Evolutionary conservation across 2,113 vertebrate genomes (phyloP).

Genomic region (Albula glossodonta): DNA sequence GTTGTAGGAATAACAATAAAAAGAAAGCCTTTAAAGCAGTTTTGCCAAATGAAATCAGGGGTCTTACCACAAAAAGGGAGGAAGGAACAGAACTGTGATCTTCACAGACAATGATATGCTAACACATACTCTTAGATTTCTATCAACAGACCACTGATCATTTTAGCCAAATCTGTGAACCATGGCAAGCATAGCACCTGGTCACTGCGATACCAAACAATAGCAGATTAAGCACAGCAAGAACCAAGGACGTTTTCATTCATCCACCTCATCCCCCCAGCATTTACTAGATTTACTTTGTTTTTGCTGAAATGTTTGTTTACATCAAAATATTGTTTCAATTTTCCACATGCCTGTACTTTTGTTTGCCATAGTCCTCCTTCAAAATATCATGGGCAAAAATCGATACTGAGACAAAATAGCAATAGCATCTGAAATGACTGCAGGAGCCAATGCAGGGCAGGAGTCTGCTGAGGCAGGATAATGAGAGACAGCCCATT

Average conservation of each 20-base stretch:
- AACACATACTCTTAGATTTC: too few species aligned
- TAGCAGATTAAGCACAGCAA: background rate
- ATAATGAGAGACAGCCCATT: background rate
- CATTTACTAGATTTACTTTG: background rate
- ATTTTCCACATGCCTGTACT: constrained; percentile 12
- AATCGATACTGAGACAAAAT: background rate
- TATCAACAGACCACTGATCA: too few species aligned
- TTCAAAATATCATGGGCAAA: background rate
- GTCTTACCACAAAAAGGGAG: background rate
- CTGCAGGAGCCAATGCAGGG: background rate
- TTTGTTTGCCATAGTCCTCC: background rate
- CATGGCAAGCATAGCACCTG: too few species aligned
- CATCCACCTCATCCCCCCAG: background rate
- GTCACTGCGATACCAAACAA: too few species aligned
- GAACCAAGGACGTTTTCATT: background rate
- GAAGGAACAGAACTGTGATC: background rate
- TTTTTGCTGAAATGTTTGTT: background rate
- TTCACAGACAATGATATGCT: too few species aligned
- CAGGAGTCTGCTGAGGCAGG: background rate
- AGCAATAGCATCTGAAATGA: background rate
- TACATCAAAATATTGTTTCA: background rate
- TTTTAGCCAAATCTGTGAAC: too few species aligned
- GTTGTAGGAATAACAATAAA: too few species aligned
- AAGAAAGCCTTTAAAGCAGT: too few species aligned
- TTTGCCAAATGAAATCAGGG: background rate